Evolutionary conservation across 2,113 vertebrate species (phyloP), one percentile per base, ranked within the genome.

Genomic region (Romanogobio albipinnatus): DNA sequence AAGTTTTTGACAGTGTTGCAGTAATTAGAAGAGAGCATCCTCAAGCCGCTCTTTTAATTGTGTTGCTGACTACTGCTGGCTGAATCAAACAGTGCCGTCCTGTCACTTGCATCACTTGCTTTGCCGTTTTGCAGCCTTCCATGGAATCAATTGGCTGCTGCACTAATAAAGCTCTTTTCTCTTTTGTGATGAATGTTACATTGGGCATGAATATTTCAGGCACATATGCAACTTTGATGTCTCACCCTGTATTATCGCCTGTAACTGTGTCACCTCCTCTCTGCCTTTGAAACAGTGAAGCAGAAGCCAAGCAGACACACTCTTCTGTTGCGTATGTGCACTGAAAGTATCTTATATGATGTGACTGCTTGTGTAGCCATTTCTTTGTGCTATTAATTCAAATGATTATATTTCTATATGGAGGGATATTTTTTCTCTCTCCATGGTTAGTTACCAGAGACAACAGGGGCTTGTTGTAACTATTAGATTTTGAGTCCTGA

Each of bases 161-260:
- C 26, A 45, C 86, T 77, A 86, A 88, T 82, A 79, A 83, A 83
- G 74, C 82, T 89, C 83, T 86, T 77, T 70, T 62, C 8, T 9
- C 17, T 47, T 86, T 47, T 56, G 68, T 90, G 88, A 92, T 92
- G 88, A 93, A 93, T 94, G 86, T 92, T 93, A 92, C 88, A 93
- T 89, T 49, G 56, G 76, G 61, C 86, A 93, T 95, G 26, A 91
- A 93, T 93, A 90, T 92, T 94, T 93, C 75, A 94, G 83, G 51
- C 84, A 79, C 77, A 76, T 85, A 92, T 95, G 89, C 90, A 93
- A 90, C 58, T 94, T 93, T 92, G 84, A 93, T 93, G 89, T 64
- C 26, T 84, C 66, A 49, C 59, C 87, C 89, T 85, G 90, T 66
- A 78, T 87, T n/a, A 36, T 88, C 86, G 36, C 90, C 85, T 90